Evolutionary conservation across 1,140 invertebrate species (phyloP).

Genomic region (Zaprionus inermis): DNA sequence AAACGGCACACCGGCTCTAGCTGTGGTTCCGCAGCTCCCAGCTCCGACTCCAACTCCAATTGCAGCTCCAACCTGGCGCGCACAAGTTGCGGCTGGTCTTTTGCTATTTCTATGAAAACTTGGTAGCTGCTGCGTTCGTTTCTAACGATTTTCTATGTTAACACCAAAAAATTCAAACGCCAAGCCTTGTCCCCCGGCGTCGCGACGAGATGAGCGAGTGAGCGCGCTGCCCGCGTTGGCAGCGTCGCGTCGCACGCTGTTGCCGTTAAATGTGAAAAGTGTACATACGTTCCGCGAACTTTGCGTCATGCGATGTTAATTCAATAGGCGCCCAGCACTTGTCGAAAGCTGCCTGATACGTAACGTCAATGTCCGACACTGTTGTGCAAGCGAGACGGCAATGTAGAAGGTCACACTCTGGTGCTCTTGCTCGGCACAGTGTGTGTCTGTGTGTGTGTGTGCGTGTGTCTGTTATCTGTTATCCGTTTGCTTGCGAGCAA

Average conservation of each 20-base stretch:
- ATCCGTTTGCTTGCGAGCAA: conserved; percentile 39
- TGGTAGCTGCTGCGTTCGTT: conserved; percentile 71
- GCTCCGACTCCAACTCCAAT: conserved; percentile 11
- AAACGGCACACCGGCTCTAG: conserved; percentile 24
- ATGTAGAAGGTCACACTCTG: conserved; percentile 54
- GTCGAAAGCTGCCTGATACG: conserved; percentile 48
- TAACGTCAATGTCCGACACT: conserved; percentile 58
- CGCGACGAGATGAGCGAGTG: too few relatives aligned
- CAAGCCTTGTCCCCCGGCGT: too few relatives aligned
- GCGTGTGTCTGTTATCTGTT: conserved; percentile 49
- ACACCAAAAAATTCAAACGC: conserved; percentile 25
- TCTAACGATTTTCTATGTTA: conserved; percentile 81
- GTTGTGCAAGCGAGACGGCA: conserved; percentile 51
- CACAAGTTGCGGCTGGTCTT: conserved; percentile 49
- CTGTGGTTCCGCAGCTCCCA: conserved; percentile 3
- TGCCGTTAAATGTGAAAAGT: conserved; percentile 59
- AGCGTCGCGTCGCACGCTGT: conserved; percentile 1
- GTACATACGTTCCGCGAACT: conserved; percentile 72
- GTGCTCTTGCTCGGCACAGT: conserved; percentile 25
- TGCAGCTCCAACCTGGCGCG: conserved; percentile 18
- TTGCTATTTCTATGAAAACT: conserved; percentile 82
- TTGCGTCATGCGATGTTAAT: conserved; percentile 82
- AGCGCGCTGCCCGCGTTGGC: too few relatives aligned
- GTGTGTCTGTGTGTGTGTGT: conserved; percentile 17
- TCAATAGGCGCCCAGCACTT: conserved; percentile 68